Evolutionary conservation across 2,888 invertebrate species (phyloP).

Genomic region (Athetis lepigone): DNA sequence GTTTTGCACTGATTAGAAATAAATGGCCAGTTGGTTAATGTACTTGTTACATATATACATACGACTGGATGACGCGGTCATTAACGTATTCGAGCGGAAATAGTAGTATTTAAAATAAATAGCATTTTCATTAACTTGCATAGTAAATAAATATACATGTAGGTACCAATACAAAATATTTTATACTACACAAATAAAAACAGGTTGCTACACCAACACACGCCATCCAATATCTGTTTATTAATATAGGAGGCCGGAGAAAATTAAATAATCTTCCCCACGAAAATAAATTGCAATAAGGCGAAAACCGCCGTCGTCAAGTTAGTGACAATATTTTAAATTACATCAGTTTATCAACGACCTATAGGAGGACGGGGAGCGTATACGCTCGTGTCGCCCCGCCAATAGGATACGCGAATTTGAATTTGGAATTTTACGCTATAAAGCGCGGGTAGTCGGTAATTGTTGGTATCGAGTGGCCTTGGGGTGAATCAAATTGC

Average conservation of each 20-base stretch:
- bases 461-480: constrained; percentile 71
- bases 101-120: background rate
- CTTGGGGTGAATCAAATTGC: constrained; percentile 68
- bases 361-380: constrained; percentile 77
- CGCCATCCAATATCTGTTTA: constrained; percentile 80
- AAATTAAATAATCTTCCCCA: constrained; percentile 87
- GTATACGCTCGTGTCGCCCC: constrained; percentile 61
- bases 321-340: constrained; percentile 89
- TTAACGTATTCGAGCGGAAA: too few relatives aligned
- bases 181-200: constrained; percentile 29
- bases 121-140: background rate
- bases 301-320: constrained; percentile 80
- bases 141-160: background rate
- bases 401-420: constrained; percentile 78
- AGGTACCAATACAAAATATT: background rate
- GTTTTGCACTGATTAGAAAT: background rate
- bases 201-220: constrained; percentile 42
- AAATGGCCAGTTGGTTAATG: background rate
- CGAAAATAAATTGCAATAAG: constrained; percentile 87
- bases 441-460: constrained; percentile 68
- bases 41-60: too few relatives aligned
- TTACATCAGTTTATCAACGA: constrained; percentile 83
- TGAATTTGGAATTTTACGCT: constrained; percentile 81
- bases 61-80: too few relatives aligned
- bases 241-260: constrained; percentile 78